These are phyloP conservation scores for Trinectes maculatus DNA, from an alignment of 2,113 vertebrate genomes.

Conservation along the genomic window DNA sequence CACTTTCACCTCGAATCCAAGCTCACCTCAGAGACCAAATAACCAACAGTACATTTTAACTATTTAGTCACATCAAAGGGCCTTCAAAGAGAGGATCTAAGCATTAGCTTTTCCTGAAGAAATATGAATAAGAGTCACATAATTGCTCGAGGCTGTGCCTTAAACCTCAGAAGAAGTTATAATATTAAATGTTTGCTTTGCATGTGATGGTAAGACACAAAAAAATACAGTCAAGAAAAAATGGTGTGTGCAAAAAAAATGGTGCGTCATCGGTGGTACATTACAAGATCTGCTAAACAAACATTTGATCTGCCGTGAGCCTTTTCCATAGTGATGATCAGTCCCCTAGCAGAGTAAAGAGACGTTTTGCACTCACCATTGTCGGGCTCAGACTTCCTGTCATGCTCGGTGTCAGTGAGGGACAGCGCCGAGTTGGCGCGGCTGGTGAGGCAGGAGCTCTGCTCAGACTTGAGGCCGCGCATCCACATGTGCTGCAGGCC, in stretches of 20 bases:
- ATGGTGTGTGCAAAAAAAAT: constrained; percentile 9
- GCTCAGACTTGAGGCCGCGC: constrained; percentile 92
- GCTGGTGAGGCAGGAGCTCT: constrained; percentile 95
- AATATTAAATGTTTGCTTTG: constrained; percentile 43
- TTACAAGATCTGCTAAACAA: not conserved
- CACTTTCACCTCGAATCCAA: constrained; percentile 46
- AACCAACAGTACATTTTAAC: constrained; percentile 52
- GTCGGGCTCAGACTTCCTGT: constrained; percentile 95
- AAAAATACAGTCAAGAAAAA: constrained; percentile 5
- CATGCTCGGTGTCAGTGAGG: constrained; percentile 96
- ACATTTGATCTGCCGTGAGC: not conserved
- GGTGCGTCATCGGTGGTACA: constrained; percentile 39
- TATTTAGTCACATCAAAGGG: constrained; percentile 65
- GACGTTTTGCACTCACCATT: constrained; percentile 84
- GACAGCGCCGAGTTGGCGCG: constrained; percentile 94
- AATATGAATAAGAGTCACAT: constrained; percentile 40
- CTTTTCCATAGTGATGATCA: constrained; percentile 8
- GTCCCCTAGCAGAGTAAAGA: constrained; percentile 11
- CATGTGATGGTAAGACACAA: constrained; percentile 12
- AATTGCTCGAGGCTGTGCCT: constrained; percentile 47
- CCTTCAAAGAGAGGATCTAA: constrained; percentile 59
- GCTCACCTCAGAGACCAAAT: constrained; percentile 50
- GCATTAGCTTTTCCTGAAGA: constrained; percentile 55
- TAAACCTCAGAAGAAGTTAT: constrained; percentile 39
- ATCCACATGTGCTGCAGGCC: constrained; percentile 94